Conservation (phyloP, 2,888 invertebrate species). For the Cephus pygmeus region DNA sequence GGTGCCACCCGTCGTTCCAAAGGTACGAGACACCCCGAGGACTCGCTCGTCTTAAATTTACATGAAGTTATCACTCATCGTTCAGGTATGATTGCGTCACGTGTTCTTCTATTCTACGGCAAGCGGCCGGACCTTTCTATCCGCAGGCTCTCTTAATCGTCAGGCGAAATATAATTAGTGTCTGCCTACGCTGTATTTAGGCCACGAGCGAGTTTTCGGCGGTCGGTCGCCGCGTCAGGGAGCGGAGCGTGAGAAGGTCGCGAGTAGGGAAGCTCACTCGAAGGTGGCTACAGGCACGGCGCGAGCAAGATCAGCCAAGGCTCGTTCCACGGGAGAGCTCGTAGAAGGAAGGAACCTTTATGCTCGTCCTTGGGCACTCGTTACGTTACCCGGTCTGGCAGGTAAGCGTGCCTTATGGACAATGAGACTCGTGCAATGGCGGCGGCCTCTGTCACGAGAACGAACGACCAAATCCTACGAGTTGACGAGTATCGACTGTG, state of each 20-base stretch:
- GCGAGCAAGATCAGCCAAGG: neutral
- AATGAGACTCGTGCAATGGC: neutral
- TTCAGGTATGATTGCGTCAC: neutral
- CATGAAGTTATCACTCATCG: neutral
- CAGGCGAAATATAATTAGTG: slow-evolving; percentile 1
- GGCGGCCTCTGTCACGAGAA: neutral
- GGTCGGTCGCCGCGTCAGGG: too few species aligned
- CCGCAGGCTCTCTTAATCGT: slow-evolving; percentile 3
- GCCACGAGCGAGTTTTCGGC: neutral
- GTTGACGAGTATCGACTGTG: neutral
- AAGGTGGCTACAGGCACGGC: neutral
- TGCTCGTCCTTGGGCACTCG: neutral
- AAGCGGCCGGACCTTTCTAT: neutral
- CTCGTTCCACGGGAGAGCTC: neutral
- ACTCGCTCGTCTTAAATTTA: neutral
- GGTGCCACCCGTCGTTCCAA: neutral
- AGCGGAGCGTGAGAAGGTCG: neutral
- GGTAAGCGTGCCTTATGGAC: neutral
- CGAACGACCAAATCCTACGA: neutral
- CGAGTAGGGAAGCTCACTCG: neutral
- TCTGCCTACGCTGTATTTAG: neutral
- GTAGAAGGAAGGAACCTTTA: neutral
- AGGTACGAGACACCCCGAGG: neutral
- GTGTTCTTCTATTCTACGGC: neutral
- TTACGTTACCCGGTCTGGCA: neutral